A percentile compares a stretch with the other conserved stretches of the same genome.
Evolutionary conservation across 2,797 vertebrate species (phyloP).

Genomic region (Austrolebias charrua): DNA sequence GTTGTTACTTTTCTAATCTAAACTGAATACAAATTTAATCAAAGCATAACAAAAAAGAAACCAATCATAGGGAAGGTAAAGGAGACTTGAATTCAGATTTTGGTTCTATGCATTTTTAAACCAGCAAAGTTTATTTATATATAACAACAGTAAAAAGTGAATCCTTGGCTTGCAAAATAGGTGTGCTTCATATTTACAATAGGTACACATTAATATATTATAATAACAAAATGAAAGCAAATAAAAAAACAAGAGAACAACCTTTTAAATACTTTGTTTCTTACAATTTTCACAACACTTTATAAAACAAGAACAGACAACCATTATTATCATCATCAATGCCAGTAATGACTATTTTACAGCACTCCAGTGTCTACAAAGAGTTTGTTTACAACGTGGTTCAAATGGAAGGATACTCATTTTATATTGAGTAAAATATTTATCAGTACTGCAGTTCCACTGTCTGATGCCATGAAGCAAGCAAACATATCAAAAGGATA

Average conservation of each 20-base stretch:
- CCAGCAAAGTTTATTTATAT: constrained; percentile 99
- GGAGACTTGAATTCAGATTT: constrained; percentile 27
- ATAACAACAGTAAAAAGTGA: constrained; percentile 99
- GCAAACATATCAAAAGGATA: constrained; percentile 41
- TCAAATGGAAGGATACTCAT: constrained; percentile 72
- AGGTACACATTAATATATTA: constrained; percentile 99
- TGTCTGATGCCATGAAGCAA: constrained; percentile 47
- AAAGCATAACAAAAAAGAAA: no score
- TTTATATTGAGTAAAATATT: constrained; percentile 63
- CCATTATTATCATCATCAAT: constrained; percentile 81
- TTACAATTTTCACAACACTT: constrained; percentile 98
- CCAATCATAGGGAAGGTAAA: neutral
- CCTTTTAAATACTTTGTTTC: constrained; percentile 98
- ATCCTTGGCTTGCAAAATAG: constrained; percentile 99
- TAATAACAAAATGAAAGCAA: constrained; percentile 85
- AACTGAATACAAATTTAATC: no score
- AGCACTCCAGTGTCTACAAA: constrained; percentile 96
- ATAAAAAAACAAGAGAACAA: constrained; percentile 87
- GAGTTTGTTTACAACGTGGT: constrained; percentile 74
- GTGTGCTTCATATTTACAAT: constrained; percentile 99
- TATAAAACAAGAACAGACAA: constrained; percentile 98
- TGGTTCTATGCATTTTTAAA: constrained; percentile 81
- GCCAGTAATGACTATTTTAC: constrained; percentile 87
- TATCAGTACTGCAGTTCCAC: constrained; percentile 55
- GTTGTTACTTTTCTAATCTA: no score